Conservation (phyloP, 2,113 vertebrate species). For the Eira barbara region DNA sequence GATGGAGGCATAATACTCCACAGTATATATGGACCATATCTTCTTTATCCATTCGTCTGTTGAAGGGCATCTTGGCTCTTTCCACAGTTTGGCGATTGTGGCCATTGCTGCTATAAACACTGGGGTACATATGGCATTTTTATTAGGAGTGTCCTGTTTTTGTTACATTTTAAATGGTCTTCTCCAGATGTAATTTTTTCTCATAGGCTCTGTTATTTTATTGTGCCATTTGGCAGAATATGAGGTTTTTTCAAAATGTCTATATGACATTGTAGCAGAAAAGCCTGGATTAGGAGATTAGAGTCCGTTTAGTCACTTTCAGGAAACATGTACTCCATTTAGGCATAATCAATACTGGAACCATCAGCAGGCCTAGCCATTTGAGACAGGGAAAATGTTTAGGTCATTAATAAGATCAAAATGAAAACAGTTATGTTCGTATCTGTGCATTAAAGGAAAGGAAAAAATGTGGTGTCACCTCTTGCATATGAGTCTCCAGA, state of each 20-base stretch:
- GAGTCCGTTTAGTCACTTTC: background rate
- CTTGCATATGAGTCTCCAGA: background rate
- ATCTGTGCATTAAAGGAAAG: conserved; percentile 10
- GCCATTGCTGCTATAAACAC: too few species aligned
- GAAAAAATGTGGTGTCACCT: background rate
- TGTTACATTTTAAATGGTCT: background rate
- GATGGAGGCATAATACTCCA: too few species aligned
- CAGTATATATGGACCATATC: too few species aligned
- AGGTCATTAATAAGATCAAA: background rate
- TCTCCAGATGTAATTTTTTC: background rate
- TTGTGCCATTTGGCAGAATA: conserved; percentile 8
- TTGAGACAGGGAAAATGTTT: background rate
- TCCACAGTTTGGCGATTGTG: too few species aligned
- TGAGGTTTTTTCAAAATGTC: background rate
- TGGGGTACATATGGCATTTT: background rate
- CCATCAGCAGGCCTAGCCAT: background rate
- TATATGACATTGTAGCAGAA: background rate
- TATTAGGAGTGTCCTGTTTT: background rate
- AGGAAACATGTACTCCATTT: background rate
- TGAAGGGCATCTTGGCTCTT: too few species aligned
- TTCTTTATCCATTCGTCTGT: too few species aligned
- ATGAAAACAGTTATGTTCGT: background rate
- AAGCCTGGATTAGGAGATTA: background rate
- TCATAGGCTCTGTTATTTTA: conserved; percentile 9
- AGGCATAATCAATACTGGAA: background rate